Evolutionary conservation across 2,888 invertebrate species (phyloP).

Genomic region (Silvanus unidentatus): DNA sequence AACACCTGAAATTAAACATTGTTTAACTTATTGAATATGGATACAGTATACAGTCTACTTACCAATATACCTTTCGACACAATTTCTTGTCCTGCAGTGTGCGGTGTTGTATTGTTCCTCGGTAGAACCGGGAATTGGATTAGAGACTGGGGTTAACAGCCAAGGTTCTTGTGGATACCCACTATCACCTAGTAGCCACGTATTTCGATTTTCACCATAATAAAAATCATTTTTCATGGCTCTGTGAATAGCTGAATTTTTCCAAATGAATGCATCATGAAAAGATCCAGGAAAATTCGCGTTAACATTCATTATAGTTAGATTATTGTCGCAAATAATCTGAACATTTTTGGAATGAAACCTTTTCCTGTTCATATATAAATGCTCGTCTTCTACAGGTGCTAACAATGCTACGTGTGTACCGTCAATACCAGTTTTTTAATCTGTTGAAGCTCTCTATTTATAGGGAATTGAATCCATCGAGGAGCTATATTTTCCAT

Average conservation of each 20-base stretch:
- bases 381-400: slow-evolving; percentile 12
- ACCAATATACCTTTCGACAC: slow-evolving; percentile 14
- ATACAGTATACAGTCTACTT: not conserved
- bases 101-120: slow-evolving; percentile 10
- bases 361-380: slow-evolving; percentile 11
- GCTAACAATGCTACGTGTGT: slow-evolving; percentile 11
- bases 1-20: not conserved
- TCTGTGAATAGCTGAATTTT: slow-evolving; percentile 8
- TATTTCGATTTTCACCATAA: not conserved
- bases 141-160: slow-evolving; percentile 13
- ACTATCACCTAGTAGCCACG: slow-evolving; percentile 15
- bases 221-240: too few species aligned
- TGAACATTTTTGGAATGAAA: slow-evolving; percentile 14
- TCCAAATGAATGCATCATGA: slow-evolving; percentile 13
- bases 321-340: slow-evolving; percentile 11
- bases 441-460: too few species aligned
- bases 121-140: slow-evolving; percentile 9
- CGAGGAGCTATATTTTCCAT: not conserved
- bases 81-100: slow-evolving; percentile 10
- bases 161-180: slow-evolving; percentile 17
- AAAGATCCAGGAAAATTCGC: slow-evolving; percentile 10
- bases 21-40: not conserved
- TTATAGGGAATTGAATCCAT: slow-evolving; percentile 5
- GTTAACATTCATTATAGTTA: slow-evolving; percentile 10
- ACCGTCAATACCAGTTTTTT: too few species aligned